These are phyloP conservation scores for Heliangelus exortis DNA, from an alignment of 2,797 vertebrate genomes.

Conservation along the genomic window DNA sequence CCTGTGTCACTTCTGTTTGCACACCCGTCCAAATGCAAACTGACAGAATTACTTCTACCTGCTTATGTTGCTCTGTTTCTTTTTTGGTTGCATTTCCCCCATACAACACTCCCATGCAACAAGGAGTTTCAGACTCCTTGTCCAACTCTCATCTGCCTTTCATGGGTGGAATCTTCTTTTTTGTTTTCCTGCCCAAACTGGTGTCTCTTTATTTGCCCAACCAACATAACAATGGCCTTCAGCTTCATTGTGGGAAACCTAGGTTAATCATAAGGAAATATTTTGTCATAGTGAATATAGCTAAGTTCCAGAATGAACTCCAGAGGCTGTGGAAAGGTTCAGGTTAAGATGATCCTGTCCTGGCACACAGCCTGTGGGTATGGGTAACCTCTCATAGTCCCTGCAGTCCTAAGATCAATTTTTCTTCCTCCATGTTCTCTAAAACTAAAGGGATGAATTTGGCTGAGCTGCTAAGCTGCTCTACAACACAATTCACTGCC, in stretches of 20 bases:
- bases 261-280: neutral
- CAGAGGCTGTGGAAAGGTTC: neutral
- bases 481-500: neutral
- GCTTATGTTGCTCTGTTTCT: neutral
- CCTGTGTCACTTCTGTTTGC: neutral
- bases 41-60: neutral
- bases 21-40: neutral
- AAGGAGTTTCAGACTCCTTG: neutral
- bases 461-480: neutral
- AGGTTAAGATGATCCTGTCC: neutral
- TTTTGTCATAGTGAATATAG: neutral
- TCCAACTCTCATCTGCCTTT: neutral
- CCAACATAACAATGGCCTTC: neutral
- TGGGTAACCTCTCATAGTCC: neutral
- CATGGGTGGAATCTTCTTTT: neutral
- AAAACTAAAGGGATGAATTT: neutral
- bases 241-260: neutral
- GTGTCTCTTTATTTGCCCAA: neutral
- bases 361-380: neutral
- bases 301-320: neutral
- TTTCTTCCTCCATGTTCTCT: neutral
- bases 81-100: neutral
- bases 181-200: neutral
- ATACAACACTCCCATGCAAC: neutral
- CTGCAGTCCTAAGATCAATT: neutral